Evolutionary conservation across 2,113 vertebrate genomes (phyloP).

Genomic region (Notarius quadriscutis): DNA sequence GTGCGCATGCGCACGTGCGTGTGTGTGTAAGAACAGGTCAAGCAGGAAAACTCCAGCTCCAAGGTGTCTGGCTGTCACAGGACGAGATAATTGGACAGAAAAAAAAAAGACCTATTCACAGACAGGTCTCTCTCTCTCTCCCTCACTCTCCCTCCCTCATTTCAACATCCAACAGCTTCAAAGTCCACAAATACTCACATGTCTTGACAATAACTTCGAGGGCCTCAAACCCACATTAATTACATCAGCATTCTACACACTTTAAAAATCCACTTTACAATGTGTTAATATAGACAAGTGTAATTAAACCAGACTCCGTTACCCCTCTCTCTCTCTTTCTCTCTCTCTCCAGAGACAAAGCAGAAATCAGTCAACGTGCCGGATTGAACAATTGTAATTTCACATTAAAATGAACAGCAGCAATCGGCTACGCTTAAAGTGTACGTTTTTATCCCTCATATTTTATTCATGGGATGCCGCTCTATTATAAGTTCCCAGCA

Average conservation of each 20-base stretch:
- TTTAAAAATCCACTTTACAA: conserved; percentile 8
- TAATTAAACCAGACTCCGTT: background rate
- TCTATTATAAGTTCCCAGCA: conserved; percentile 1
- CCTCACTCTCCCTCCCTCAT: background rate
- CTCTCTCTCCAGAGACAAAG: conserved; percentile 4
- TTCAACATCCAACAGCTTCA: background rate
- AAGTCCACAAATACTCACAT: background rate
- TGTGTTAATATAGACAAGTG: conserved; percentile 20
- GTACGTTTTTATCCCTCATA: conserved; percentile 43
- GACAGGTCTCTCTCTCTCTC: background rate
- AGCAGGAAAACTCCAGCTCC: conserved; percentile 23
- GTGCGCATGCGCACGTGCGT: conserved; percentile 7
- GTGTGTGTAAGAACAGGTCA: conserved; percentile 18
- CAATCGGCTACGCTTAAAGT: conserved; percentile 34
- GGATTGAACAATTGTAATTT: conserved; percentile 56
- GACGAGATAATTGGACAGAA: conserved; percentile 64
- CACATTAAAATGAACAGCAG: conserved; percentile 52
- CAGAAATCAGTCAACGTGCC: conserved; percentile 27
- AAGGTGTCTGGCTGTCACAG: conserved; percentile 58
- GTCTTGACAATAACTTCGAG: background rate
- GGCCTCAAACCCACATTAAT: background rate
- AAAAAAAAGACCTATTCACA: background rate
- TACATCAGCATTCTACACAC: conserved; percentile 31
- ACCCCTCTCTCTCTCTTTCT: background rate
- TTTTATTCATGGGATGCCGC: conserved; percentile 48